These are phyloP conservation scores for Paramormyrops kingsleyae DNA, from an alignment of 2,113 vertebrate species.

Conservation along the genomic window DNA sequence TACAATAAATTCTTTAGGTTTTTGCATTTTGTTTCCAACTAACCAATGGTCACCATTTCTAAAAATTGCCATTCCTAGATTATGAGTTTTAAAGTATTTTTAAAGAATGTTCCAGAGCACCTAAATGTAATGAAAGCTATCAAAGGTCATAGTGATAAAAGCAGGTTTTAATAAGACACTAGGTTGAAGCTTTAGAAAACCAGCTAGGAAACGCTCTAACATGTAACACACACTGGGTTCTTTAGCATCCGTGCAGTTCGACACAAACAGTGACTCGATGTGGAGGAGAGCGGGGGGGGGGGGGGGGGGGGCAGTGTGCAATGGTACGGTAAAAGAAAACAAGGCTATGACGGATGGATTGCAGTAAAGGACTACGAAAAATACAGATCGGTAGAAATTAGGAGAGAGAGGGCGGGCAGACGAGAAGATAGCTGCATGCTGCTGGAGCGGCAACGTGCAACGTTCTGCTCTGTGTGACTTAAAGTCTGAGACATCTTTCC, in stretches of 20 bases:
- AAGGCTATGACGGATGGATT: conserved; percentile 29
- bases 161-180: conserved; percentile 61
- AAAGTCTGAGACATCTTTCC: conserved; percentile 65
- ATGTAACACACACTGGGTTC: conserved; percentile 16
- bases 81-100: conserved; percentile 50
- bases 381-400: conserved; percentile 42
- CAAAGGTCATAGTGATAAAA: conserved; percentile 51
- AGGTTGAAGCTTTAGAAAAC: conserved; percentile 51
- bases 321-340: conserved; percentile 16
- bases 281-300: conserved; percentile 22
- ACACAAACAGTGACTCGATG: conserved; percentile 8
- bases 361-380: conserved; percentile 15
- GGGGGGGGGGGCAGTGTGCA: conserved; percentile 6
- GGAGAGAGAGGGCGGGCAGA: conserved; percentile 35
- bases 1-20: conserved; percentile 65
- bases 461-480: conserved; percentile 63
- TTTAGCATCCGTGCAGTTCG: conserved; percentile 27
- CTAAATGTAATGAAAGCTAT: conserved; percentile 47
- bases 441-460: conserved; percentile 81
- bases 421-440: conserved; percentile 69
- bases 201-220: conserved; percentile 56
- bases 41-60: conserved; percentile 38
- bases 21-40: conserved; percentile 54
- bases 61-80: conserved; percentile 48
- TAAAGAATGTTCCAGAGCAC: conserved; percentile 49